Conservation (phyloP, 2,797 vertebrate species). For the Potorous gilbertii region DNA sequence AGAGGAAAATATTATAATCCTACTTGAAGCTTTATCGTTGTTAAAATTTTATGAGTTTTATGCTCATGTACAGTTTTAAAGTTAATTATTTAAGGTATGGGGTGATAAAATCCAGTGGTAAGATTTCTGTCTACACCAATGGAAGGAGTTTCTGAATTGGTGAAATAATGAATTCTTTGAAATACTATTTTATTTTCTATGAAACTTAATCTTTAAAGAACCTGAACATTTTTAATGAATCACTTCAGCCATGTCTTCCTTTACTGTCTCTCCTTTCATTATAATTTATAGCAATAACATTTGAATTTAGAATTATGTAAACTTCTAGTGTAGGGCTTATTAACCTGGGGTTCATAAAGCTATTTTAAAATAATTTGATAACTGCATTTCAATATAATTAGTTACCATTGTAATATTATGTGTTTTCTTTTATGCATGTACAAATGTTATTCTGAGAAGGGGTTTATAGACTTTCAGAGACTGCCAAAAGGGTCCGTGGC, state of each 20-base stretch:
- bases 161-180: not conserved
- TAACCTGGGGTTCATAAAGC: not conserved
- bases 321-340: not conserved
- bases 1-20: constrained; percentile 1
- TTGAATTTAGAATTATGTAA: constrained; percentile 41
- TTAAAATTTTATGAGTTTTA: constrained; percentile 48
- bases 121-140: not conserved
- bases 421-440: not conserved
- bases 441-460: not conserved
- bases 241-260: constrained; percentile 15
- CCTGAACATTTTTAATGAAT: not conserved
- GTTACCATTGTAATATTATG: not conserved
- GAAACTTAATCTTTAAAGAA: constrained; percentile 21
- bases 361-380: not conserved
- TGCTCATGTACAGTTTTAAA: constrained; percentile 16
- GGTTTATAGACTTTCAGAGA: not conserved
- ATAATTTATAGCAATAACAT: constrained; percentile 20
- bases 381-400: not conserved
- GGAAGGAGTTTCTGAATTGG: not conserved
- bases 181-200: constrained; percentile 36
- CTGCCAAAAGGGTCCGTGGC: not conserved
- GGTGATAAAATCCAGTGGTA: not conserved
- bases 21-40: constrained; percentile 19
- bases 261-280: constrained; percentile 13
- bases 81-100: constrained; percentile 13